Base-by-base conservation (phyloP, 2,888 invertebrate genomes). In the Aproaerema taeniolella region DNA sequence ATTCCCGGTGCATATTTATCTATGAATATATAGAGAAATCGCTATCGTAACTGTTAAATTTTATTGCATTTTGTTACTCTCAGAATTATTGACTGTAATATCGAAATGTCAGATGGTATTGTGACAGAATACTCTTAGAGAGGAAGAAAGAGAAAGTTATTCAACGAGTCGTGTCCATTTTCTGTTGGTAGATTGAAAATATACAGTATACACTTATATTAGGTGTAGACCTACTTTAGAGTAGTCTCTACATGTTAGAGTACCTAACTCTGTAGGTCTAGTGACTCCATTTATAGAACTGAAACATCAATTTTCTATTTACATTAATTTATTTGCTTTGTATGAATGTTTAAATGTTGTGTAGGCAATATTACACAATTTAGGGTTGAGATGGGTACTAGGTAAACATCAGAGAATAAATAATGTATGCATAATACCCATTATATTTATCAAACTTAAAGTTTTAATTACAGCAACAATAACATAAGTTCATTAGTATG, bases 11-110 rank as follows among this genome's bases (percentile, higher is more conserved):
- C 72, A 72, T 87, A 87, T 87, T 85, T 83, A 76, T 78, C 81
- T 83, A 83, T 81, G 76, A 80, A 62, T 77, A 78, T 81, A 81
- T 82, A 80, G 79, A 83, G 77, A 82, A 77, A 81, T 71, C 67
- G 83, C 83, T 86, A 86, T 81, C 63, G 66, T 86, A 81, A 85
- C 77, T 86, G 83, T 86, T 86, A 76, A 79, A 85, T 80, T 82
- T 79, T 78, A 80, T 79, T 75, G 79, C 80, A 71, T 85, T 85
- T 80, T 79, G 81, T 86, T 83, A 80, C 76, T 78, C 67, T 76
- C 70, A 64, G 53, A 49, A 40, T 34, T 32, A 38, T 31, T 35
- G 24, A 39, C 33, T 39, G 36, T 36, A 31, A 34, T 8, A 9
- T 9, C 20, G n/a, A 11, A 15, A 14, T 9, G n/a, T 11, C 26